These are phyloP conservation scores for Chironomus riparius DNA, from an alignment of 2,888 invertebrate genomes.

Conservation along the genomic window DNA sequence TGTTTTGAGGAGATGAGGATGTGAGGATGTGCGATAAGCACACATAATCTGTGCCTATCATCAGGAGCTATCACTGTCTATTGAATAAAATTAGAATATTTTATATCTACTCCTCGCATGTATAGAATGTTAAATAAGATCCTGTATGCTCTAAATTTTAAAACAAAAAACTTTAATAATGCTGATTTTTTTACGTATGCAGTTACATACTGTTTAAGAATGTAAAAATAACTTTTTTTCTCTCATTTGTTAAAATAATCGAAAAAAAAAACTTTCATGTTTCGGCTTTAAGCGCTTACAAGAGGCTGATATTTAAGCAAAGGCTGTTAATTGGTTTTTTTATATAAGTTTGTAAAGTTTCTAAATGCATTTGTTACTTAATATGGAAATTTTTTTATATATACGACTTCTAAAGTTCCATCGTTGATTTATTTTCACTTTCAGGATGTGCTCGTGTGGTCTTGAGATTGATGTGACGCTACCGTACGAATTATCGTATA, in stretches of 20 bases:
- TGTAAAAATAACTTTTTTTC: not conserved
- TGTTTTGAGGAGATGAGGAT: not conserved
- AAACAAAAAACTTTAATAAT: not conserved
- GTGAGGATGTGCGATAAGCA: not conserved
- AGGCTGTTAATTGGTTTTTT: not conserved
- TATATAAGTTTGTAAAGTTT: not conserved
- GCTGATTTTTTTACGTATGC: not conserved
- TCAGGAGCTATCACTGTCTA: too few species aligned
- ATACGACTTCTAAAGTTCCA: too few species aligned
- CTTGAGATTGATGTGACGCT: too few species aligned
- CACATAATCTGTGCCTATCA: not conserved
- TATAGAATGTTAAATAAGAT: too few species aligned
- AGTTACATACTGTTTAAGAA: not conserved
- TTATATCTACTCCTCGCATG: too few species aligned
- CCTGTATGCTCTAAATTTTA: too few species aligned
- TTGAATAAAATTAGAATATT: too few species aligned
- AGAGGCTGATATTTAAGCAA: slow-evolving; percentile 6
- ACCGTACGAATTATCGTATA: too few species aligned
- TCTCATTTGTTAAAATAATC: not conserved
- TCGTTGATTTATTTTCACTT: too few species aligned
- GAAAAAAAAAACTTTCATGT: not conserved
- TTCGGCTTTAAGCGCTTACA: slow-evolving; percentile 2
- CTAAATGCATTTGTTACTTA: too few species aligned
- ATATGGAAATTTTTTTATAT: too few species aligned
- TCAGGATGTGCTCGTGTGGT: too few species aligned